Evolutionary conservation across 2,888 invertebrate genomes (phyloP).

Genomic region (Tetrapedia diversipes): DNA sequence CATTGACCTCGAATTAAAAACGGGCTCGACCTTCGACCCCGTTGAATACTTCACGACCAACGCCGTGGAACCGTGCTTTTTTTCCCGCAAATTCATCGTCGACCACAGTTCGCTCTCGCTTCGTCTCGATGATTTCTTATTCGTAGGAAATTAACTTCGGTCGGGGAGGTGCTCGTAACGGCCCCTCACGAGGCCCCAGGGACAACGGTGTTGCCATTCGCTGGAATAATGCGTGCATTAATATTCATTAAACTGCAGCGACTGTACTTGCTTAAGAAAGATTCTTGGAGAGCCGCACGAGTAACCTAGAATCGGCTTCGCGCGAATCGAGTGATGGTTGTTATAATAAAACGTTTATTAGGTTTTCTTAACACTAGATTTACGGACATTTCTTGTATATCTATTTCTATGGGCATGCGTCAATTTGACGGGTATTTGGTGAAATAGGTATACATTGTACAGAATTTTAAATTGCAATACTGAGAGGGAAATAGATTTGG

Average conservation of each 20-base stretch:
- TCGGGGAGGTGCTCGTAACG: conserved; percentile 10
- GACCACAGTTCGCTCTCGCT: background rate
- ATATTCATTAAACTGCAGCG: conserved; percentile 51
- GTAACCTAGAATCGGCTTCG: conserved; percentile 22
- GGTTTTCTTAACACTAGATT: no score
- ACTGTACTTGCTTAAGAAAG: conserved; percentile 20
- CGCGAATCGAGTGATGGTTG: background rate
- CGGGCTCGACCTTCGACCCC: conserved; percentile 58
- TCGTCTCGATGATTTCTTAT: conserved; percentile 18
- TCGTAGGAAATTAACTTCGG: conserved; percentile 38
- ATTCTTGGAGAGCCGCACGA: background rate
- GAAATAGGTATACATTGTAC: no score
- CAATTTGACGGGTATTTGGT: no score
- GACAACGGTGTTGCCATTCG: conserved; percentile 35
- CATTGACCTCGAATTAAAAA: conserved; percentile 72
- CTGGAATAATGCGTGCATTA: conserved; percentile 40
- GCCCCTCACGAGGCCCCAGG: conserved; percentile 39
- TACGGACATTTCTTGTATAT: no score
- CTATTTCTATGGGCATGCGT: no score
- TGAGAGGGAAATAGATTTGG: no score
- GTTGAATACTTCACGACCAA: conserved; percentile 54
- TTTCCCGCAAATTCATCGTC: conserved; percentile 46
- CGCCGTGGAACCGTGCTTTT: conserved; percentile 5
- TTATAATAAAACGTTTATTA: no score
- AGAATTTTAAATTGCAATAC: no score